Conservation (phyloP, 2,113 vertebrate species). For the Amblyornis subalaris region DNA sequence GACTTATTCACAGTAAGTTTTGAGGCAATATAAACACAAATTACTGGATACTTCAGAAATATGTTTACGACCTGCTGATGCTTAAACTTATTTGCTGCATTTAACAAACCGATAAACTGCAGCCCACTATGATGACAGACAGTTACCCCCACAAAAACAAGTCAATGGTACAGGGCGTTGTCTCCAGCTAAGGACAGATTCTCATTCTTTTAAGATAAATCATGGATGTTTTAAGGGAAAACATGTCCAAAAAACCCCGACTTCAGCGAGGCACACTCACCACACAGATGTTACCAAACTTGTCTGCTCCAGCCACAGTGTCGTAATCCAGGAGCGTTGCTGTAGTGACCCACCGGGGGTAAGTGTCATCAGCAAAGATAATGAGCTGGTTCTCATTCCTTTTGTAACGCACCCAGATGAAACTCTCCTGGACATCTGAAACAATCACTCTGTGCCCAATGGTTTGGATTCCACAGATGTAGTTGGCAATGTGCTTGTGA, state of each 20-base stretch:
- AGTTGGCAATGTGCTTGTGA: conserved; percentile 90
- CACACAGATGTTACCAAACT: conserved; percentile 98
- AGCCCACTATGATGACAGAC: neutral
- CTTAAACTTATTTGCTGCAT: neutral
- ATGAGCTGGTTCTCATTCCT: conserved; percentile 98
- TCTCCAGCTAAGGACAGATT: neutral
- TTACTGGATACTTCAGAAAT: neutral
- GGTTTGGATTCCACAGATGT: conserved; percentile 92
- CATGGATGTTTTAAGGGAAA: conserved; percentile 11
- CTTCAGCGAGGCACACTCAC: conserved; percentile 59
- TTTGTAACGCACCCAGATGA: conserved; percentile 97
- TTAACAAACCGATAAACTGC: neutral
- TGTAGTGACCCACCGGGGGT: conserved; percentile 96
- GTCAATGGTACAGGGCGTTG: conserved; percentile 23
- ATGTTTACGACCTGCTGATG: neutral
- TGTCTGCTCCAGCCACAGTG: conserved; percentile 95
- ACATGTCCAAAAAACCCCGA: neutral
- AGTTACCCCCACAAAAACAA: neutral
- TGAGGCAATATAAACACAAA: neutral
- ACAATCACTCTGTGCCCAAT: conserved; percentile 94
- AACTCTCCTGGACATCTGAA: conserved; percentile 94
- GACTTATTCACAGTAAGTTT: neutral
- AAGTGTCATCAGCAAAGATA: conserved; percentile 96
- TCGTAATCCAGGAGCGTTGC: conserved; percentile 94
- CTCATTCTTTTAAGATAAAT: conserved; percentile 44